These are phyloP conservation scores for Coluber constrictor DNA, from an alignment of 2,797 vertebrate species.

Conservation along the genomic window DNA sequence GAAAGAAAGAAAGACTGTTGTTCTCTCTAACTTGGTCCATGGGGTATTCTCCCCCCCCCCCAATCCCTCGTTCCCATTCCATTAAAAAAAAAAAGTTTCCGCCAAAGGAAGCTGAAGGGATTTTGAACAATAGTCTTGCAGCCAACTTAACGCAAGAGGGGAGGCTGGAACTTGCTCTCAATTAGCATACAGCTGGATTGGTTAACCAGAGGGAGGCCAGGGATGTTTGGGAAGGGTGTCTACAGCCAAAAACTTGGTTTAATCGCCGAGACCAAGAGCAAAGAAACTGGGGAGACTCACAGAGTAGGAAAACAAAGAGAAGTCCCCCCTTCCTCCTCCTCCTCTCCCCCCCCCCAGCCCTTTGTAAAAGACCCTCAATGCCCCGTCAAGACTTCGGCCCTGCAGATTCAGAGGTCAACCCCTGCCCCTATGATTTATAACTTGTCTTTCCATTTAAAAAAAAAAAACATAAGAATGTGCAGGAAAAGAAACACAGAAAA, in stretches of 20 bases:
- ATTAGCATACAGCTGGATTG: slow-evolving; percentile 99
- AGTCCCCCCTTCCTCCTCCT: neutral
- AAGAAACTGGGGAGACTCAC: neutral
- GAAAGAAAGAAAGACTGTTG: slow-evolving; percentile 58
- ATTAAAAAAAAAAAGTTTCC: neutral
- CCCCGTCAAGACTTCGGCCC: neutral
- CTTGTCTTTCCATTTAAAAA: neutral
- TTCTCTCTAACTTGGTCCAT: slow-evolving; percentile 41
- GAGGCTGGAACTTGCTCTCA: slow-evolving; percentile 78
- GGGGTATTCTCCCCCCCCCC: neutral
- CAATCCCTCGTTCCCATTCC: neutral
- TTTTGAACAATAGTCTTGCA: slow-evolving; percentile 80
- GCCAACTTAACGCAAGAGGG: slow-evolving; percentile 79
- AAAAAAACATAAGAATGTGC: neutral
- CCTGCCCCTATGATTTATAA: neutral
- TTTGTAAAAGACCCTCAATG: neutral
- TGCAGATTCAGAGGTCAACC: neutral
- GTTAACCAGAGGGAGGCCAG: slow-evolving; percentile 74
- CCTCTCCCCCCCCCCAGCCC: neutral
- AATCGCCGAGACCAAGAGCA: neutral
- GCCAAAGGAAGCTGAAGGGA: slow-evolving; percentile 23
- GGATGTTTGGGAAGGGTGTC: neutral
- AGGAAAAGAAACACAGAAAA: neutral
- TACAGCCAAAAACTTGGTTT: neutral
- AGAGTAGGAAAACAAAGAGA: neutral